These are phyloP conservation scores for Atrina japonica DNA, from an alignment of 2,888 invertebrate genomes.

Conservation along the genomic window DNA sequence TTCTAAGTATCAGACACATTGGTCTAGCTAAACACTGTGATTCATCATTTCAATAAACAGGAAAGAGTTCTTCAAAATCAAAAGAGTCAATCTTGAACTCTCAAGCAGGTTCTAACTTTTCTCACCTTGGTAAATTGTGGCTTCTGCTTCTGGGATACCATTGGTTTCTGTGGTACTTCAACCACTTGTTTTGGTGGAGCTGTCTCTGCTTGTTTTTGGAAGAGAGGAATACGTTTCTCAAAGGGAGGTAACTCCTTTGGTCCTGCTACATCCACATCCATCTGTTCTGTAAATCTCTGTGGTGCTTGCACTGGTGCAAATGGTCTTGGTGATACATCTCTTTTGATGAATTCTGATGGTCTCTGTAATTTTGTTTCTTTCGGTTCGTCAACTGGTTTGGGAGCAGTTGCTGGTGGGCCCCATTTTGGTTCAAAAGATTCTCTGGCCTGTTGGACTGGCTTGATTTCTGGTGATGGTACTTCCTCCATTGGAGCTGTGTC, in stretches of 20 bases:
- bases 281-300: conserved; percentile 62
- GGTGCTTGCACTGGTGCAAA: conserved; percentile 41
- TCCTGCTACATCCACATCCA: conserved; percentile 67
- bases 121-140: conserved; percentile 62
- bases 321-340: conserved; percentile 50
- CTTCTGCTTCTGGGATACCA: conserved; percentile 47
- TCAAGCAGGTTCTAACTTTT: too few relatives aligned
- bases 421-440: conserved; percentile 61
- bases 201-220: conserved; percentile 52
- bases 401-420: conserved; percentile 55
- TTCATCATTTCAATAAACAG: too few relatives aligned
- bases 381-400: conserved; percentile 57
- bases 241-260: conserved; percentile 62
- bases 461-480: conserved; percentile 56
- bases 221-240: conserved; percentile 68
- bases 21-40: too few relatives aligned
- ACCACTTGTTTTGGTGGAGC: conserved; percentile 48
- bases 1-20: too few relatives aligned
- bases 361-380: conserved; percentile 65
- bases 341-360: conserved; percentile 50
- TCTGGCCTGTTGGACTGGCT: conserved; percentile 65
- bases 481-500: conserved; percentile 46
- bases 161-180: conserved; percentile 41
- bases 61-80: too few relatives aligned
- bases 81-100: too few relatives aligned